phyloP scores from a whole-genome alignment of 2,888 invertebrate genomes.

The Rugalucina vietnamica region DNA sequence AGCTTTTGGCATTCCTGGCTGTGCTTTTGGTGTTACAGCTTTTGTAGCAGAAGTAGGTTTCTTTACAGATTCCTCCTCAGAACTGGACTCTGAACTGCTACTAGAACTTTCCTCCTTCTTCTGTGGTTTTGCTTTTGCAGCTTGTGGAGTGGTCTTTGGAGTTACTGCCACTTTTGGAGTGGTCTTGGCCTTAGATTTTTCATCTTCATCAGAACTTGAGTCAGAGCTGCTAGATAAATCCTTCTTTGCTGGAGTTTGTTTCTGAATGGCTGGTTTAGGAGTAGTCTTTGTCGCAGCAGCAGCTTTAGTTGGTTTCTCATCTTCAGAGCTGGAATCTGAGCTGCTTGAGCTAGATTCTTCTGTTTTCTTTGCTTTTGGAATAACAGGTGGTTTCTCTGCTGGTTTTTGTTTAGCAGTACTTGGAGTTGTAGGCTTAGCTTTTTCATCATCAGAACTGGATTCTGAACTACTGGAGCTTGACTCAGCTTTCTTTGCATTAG shows the following conservation, averaged over 20 bases:
- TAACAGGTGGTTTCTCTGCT: background rate
- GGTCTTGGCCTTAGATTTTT: constrained; percentile 12
- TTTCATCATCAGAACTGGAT: constrained; percentile 49
- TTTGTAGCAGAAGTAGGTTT: constrained; percentile 15
- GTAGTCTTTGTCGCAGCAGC: background rate
- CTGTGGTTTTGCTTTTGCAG: constrained; percentile 23
- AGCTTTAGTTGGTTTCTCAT: constrained; percentile 2
- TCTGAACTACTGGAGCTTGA: constrained; percentile 55
- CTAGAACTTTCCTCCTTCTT: constrained; percentile 37
- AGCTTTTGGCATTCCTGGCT: constrained; percentile 13
- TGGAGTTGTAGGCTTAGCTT: background rate
- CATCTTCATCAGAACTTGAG: constrained; percentile 42
- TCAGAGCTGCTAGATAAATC: constrained; percentile 35
- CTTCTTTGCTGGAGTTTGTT: constrained; percentile 33
- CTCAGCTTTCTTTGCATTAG: constrained; percentile 24
- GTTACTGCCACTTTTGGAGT: constrained; percentile 3
- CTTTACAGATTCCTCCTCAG: constrained; percentile 39
- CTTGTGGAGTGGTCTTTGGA: constrained; percentile 8
- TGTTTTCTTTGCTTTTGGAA: background rate
- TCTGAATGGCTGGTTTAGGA: constrained; percentile 22
- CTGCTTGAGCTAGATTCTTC: constrained; percentile 36
- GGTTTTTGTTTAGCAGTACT: constrained; percentile 9
- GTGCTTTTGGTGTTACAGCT: background rate
- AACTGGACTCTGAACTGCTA: constrained; percentile 43
- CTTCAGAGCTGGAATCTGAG: constrained; percentile 47